phyloP scores from a whole-genome alignment of 2,797 vertebrate species.

The Sphaeramia orbicularis region DNA sequence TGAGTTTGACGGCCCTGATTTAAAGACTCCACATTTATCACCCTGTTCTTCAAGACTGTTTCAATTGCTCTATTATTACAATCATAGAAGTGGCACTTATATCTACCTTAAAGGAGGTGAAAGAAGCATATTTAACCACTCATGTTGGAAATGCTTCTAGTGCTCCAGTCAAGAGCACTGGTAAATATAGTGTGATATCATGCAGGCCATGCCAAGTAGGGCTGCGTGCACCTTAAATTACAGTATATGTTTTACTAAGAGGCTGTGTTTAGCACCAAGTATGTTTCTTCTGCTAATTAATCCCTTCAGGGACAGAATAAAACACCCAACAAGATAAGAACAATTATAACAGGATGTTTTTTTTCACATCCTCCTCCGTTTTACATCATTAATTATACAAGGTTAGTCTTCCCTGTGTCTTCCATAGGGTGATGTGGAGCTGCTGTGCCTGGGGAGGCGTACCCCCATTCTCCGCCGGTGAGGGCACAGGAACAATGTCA shows the following conservation, averaged over 20 bases:
- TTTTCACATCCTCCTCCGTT: slow-evolving; percentile 56
- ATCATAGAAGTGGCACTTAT: slow-evolving; percentile 24
- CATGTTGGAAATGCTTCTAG: slow-evolving; percentile 13
- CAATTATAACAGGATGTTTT: slow-evolving; percentile 75
- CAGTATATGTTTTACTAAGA: slow-evolving; percentile 74
- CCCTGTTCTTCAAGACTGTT: slow-evolving; percentile 10
- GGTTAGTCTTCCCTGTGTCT: slow-evolving; percentile 67
- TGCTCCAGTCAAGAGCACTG: slow-evolving; percentile 20
- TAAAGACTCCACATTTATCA: slow-evolving; percentile 12
- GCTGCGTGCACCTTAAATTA: slow-evolving; percentile 49
- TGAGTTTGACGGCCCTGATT: no score
- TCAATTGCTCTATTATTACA: slow-evolving; percentile 20
- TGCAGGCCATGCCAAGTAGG: slow-evolving; percentile 29
- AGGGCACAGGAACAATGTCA: slow-evolving; percentile 80
- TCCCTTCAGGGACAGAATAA: slow-evolving; percentile 70
- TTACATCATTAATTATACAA: slow-evolving; percentile 80
- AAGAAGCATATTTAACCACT: slow-evolving; percentile 9
- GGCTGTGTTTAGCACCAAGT: slow-evolving; percentile 55
- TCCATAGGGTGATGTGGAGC: slow-evolving; percentile 58
- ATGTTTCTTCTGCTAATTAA: slow-evolving; percentile 67
- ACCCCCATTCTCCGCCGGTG: slow-evolving; percentile 47
- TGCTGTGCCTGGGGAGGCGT: slow-evolving; percentile 53
- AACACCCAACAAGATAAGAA: slow-evolving; percentile 72
- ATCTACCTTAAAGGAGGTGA: not conserved
- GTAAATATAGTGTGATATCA: slow-evolving; percentile 26